phyloP scores from a whole-genome alignment of 2,888 invertebrate species.

The Lasioglossum zephyrum region DNA sequence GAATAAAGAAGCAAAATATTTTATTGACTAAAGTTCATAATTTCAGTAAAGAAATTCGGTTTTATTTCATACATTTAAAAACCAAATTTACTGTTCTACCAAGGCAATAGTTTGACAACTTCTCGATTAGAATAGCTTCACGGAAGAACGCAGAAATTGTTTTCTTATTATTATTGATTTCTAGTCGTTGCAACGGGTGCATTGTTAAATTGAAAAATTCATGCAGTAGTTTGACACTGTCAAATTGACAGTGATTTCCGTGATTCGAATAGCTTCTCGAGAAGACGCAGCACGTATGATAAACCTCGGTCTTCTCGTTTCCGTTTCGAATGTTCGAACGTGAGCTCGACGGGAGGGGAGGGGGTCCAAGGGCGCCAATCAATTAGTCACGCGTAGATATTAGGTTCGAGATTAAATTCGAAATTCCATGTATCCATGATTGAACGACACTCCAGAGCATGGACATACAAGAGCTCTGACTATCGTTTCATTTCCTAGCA shows the following conservation, averaged over 20 bases:
- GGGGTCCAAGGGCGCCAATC: constrained; percentile 29
- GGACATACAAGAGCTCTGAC: background rate
- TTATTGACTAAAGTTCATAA: no score
- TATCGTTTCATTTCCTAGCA: constrained; percentile 41
- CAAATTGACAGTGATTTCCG: background rate
- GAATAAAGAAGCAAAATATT: no score
- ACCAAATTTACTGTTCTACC: no score
- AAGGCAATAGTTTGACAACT: no score
- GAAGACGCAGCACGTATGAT: background rate
- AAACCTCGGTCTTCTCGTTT: background rate
- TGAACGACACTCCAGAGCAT: constrained; percentile 14
- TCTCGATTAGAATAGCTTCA: no score
- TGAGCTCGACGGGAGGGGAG: background rate
- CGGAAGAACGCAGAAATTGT: no score
- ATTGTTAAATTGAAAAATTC: background rate
- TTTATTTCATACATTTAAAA: no score
- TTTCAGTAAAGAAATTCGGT: no score
- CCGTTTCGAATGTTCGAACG: constrained; percentile 9
- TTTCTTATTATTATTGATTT: background rate
- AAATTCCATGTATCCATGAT: constrained; percentile 41
- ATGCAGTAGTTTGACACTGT: no score
- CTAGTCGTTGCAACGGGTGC: background rate
- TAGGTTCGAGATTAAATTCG: constrained; percentile 39
- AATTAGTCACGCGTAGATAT: constrained; percentile 43
- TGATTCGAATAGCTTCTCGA: background rate